Base-by-base conservation (phyloP, 2,888 invertebrate species). In the Tiliacea citrago region DNA sequence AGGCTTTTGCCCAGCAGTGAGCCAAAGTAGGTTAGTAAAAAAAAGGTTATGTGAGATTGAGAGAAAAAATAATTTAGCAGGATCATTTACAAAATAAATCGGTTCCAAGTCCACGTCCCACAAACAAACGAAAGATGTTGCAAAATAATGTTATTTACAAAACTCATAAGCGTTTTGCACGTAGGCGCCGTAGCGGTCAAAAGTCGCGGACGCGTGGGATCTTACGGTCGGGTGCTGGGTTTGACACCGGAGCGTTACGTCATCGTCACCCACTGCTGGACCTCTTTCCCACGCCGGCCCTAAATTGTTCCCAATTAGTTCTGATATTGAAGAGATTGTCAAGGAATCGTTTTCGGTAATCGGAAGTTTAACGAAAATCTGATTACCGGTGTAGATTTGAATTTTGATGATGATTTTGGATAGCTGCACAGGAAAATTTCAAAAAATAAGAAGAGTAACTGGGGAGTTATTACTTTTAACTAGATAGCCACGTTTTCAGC, bases 161-260 rank as follows among this genome's bases (percentile, higher is more conserved):
- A 79, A 77, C 45, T 73, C 73, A 79, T 80, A 81, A 84, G 66
- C 82, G 77, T 86, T 79, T 81, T 65, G 81, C 83, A 88, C 85
- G 88, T 88, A 87, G 88, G 88, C 78, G 88, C 88, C 78, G 88
- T 86, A 82, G 75, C 89, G 89, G 88, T 88, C 88, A 88, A 86
- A 88, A 86, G 88, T 88, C 87, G 83, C 60, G 68, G 51, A 77
- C 71, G 88, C 88, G 88, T 88, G 88, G 88, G 88, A 76, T 84
- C 65, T 45, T 70, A 60, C 78, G 69, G 75, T 78, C 81, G 68
- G 73, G 75, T 81, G 82, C 81, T 83, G 68, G 68, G 73, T 85
- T 82, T 81, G 88, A 86, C 85, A 77, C 65, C 61, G 71, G 29
- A 24, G 35, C 49, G 74, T 86, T 83, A 80, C 87, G 77, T 87